Evolutionary conservation across 30 jellyfish, hydroid and myxozoan species (phyloP), one percentile per base, ranked within the genome.

Genomic region (Chrysaora quinquecirrha): DNA sequence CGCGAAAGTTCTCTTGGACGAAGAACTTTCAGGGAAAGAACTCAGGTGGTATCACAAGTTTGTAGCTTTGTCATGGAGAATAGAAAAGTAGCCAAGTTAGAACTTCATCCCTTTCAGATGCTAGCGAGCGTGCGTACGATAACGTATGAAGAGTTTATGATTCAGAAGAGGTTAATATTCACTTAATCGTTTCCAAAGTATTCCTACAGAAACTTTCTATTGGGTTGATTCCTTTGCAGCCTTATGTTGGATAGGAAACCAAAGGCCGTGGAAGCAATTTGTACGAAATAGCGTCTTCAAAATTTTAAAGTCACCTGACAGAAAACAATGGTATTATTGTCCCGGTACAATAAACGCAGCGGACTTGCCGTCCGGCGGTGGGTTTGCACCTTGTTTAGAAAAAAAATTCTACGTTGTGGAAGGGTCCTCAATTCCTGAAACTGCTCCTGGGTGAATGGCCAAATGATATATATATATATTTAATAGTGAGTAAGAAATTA

Each of bases 81-180:
- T 1, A 38, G 56, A 27, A 21, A 23, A 7, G 35, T 83, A 0
- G 1, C 58, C 0, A 32, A 60, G 32, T 65, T 71, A 1, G 85
- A 89, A 64, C 1, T 89, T 11, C 97, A 83, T 56, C 84, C 75
- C 16, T 89, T 89, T 83, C 96, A 27, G 96, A 75, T 34, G 87
- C 93, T 2, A 82, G 93, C 49, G 81, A 66, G 49, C 64, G 62
- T 56, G 82, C 80, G 47, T 89, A 62, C 14, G 96, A 82, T 20
- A 73, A 89, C 69, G 35, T 89, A 32, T 64, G 96, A 1, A 60
- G 67, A 6, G 78, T 48, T 7, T 70, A 81, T 52, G 78, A 73
- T 16, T 27, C 87, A 27, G 96, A 88, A 28, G 84, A 85, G 30
- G 89, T 89, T 7, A 29, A 30, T 2, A 65, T 70, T 16, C 29